Evolutionary conservation across 2,888 invertebrate species (phyloP), one percentile per base, ranked within the genome.

Genomic region (Eumerus sabulonum): DNA sequence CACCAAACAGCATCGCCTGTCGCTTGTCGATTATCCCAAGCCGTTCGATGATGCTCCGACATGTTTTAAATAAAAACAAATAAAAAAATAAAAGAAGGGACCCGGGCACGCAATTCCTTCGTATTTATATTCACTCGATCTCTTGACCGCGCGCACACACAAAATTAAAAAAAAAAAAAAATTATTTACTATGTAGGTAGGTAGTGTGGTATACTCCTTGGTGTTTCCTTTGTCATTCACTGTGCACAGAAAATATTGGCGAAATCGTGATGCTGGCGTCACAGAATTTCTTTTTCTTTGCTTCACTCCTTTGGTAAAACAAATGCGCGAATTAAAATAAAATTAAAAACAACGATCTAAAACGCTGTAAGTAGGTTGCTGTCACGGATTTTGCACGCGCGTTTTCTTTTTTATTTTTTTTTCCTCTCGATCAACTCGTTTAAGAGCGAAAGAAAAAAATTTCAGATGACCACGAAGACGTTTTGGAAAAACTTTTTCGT

Each of bases 41-140:
- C 90, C 87, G 92, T 91, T 85, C 91, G 90, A 88, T 91, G 91
- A 89, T 92, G 91, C 89, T 92, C 92, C 90, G 92, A 92, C 92
- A 92, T 92, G 82, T 84, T 85, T 79, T 74, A 64, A 60, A 35
- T 54, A 59, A 62, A 27, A 27, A 27, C 2, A 27, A 27, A 27
- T 27, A 4, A 27, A 27, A 27, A 27, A 27, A 27, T 4, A 27
- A 40, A 40, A n/a, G 9, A 3, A n/a, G 5, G 9, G 40, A 11
- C 3, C 3, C 3, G 40, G 5, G 9, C 40, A 40, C 40, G 9
- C 40, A 40, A 40, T 27, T 7, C 27, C 3, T 27, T 27, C 27
- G 3, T 27, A 2, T 2, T 27, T 7, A 7, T 7, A 2, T 2
- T 27, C 27, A 7, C 27, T 7, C 27, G 27, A 27, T 27, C 27